These are phyloP conservation scores for Popillia japonica DNA, from an alignment of 1,140 invertebrate species.

Conservation along the genomic window DNA sequence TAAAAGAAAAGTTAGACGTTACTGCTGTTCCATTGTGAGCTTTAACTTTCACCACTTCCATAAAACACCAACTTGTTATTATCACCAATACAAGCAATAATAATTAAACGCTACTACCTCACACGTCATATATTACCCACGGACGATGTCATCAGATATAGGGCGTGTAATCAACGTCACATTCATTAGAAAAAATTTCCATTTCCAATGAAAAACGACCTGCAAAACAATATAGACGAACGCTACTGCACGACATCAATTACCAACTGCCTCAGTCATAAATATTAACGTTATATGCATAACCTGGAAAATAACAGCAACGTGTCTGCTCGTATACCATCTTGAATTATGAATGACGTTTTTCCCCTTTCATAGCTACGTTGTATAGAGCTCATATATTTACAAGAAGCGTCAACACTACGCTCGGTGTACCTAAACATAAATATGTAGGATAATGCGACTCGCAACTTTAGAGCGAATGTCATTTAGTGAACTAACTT, in stretches of 20 bases:
- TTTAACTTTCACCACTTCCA: too few species aligned
- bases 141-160: neutral
- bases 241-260: neutral
- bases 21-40: too few species aligned
- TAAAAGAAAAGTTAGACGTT: too few species aligned
- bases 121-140: neutral
- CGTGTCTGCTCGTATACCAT: neutral
- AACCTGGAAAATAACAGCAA: neutral
- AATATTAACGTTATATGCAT: neutral
- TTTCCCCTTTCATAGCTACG: neutral
- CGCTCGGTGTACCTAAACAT: too few species aligned
- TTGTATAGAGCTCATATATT: too few species aligned
- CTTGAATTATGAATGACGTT: slow-evolving; percentile 13
- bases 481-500: too few species aligned
- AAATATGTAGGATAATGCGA: too few species aligned
- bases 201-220: neutral
- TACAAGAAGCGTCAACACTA: too few species aligned
- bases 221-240: neutral
- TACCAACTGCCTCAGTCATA: neutral
- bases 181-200: neutral
- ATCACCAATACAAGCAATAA: too few species aligned
- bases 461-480: too few species aligned
- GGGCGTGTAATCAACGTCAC: neutral
- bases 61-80: too few species aligned
- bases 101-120: too few species aligned